Percentiles rank a stretch among this genome's conserved stretches.
phyloP scores from a whole-genome alignment of 2,113 vertebrate genomes.

The Festucalex cinctus region DNA sequence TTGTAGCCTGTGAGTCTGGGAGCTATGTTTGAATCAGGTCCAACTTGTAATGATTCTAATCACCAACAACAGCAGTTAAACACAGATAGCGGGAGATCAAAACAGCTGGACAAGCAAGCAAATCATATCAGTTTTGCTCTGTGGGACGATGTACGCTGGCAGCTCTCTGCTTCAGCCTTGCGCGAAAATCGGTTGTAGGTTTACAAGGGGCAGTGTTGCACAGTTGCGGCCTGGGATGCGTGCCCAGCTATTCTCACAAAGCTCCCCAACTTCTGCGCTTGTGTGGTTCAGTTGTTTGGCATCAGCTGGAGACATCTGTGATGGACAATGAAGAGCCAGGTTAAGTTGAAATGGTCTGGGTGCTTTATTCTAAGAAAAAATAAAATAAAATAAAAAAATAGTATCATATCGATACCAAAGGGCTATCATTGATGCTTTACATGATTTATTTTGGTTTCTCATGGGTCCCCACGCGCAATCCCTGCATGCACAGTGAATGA shows the following conservation, averaged over 20 bases:
- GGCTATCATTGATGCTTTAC: no score
- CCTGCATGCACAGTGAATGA: no score
- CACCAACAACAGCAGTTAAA: not conserved
- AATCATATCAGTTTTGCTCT: not conserved
- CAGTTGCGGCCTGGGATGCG: no score
- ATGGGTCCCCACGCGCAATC: no score
- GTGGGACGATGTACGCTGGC: not conserved
- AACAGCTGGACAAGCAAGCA: not conserved
- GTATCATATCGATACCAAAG: no score
- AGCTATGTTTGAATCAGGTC: not conserved
- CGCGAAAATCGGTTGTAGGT: not conserved
- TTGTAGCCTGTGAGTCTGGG: not conserved
- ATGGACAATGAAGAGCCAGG: not conserved
- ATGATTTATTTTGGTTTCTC: no score
- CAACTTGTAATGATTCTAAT: not conserved
- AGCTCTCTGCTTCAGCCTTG: not conserved
- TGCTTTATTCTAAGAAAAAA: no score
- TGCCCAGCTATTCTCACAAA: no score
- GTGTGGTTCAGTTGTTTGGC: not conserved
- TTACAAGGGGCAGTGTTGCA: not conserved
- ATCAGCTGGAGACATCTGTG: not conserved
- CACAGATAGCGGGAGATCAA: not conserved
- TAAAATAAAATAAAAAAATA: no score
- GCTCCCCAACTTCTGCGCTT: not conserved
- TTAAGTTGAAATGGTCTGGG: no score